Base-by-base conservation (phyloP, 2,113 vertebrate genomes). In the Pandion haliaetus region DNA sequence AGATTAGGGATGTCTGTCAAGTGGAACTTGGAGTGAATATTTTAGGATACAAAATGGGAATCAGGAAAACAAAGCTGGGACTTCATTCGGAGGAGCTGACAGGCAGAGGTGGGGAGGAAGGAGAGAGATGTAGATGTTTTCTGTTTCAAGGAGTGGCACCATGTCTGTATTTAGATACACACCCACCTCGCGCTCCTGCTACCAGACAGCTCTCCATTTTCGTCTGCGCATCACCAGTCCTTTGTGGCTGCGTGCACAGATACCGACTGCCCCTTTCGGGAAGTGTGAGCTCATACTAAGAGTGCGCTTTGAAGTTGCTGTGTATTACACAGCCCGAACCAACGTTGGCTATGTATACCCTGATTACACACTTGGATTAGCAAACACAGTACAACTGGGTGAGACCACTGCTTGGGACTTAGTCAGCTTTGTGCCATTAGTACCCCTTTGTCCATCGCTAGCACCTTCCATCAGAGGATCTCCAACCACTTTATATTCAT, bases 1-100 rank as follows among this genome's bases (percentile, higher is more conserved):
- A 99, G 99, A 99, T 99, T 99, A 99, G 98, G 98, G 98, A 97
- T 97, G 98, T 99, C 99, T 99, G 99, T 99, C 98, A 99, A 98
- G 99, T 98, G 96, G 98, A 99, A 99, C 99, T 99, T 97, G 98
- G 98, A 98, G 98, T 98, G 99, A 99, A 99, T 99, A 99, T 99
- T 99, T 99, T 99, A 99, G 98, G 98, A 98, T 97, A 98, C 97
- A 98, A 98, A 98, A 98, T 98, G 98, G 97, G 98, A 98, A 98
- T 97, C 92, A 95, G 96, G 96, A 98, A 98, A 98, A 98, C 98
- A 98, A 98, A 98, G 97, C 95, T 44, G 89, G 84, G 97, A 90
- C 94, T 96, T 92, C 93, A 86, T 93, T 96, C 12, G 10, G 63
- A 95, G 94, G 92, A 90, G 91, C 94, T 96, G 97, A 92, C 55